Percentiles rank a stretch among this genome's conserved stretches.
Conservation (phyloP, 1,140 invertebrate species). For the Microplitis demolitor region DNA sequence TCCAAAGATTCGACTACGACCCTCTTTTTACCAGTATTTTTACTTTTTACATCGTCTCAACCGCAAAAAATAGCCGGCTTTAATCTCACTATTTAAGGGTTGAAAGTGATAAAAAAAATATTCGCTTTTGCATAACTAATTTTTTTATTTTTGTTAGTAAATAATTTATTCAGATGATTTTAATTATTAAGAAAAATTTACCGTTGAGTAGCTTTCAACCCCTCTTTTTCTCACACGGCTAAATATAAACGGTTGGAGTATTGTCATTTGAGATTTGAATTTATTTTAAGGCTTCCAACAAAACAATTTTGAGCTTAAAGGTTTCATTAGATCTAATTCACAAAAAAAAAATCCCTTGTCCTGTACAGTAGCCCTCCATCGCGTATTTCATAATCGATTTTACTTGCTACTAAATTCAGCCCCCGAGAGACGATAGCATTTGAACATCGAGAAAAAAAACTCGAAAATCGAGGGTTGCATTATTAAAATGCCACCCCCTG, state of each 20-base stretch:
- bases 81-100: background rate
- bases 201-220: too few relatives aligned
- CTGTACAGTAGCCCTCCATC: background rate
- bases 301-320: too few relatives aligned
- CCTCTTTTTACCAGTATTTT: background rate
- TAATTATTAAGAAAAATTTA: too few relatives aligned
- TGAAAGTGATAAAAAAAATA: background rate
- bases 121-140: too few relatives aligned
- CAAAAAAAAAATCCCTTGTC: too few relatives aligned
- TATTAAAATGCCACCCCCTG: slow-evolving; percentile 50
- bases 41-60: background rate
- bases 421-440: slow-evolving; percentile 33
- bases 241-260: too few relatives aligned
- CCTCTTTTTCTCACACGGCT: too few relatives aligned
- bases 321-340: background rate
- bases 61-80: background rate
- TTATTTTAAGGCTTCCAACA: too few relatives aligned
- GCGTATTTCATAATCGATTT: background rate
- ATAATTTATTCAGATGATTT: too few relatives aligned
- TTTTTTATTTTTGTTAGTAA: too few relatives aligned
- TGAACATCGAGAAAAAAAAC: slow-evolving; percentile 31
- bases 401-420: background rate
- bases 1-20: too few relatives aligned
- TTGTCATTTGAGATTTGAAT: too few relatives aligned
- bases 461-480: slow-evolving; percentile 16